Evolutionary conservation across 1,140 invertebrate genomes (phyloP), one percentile per base, ranked within the genome.

Genomic region (Samia ricini): DNA sequence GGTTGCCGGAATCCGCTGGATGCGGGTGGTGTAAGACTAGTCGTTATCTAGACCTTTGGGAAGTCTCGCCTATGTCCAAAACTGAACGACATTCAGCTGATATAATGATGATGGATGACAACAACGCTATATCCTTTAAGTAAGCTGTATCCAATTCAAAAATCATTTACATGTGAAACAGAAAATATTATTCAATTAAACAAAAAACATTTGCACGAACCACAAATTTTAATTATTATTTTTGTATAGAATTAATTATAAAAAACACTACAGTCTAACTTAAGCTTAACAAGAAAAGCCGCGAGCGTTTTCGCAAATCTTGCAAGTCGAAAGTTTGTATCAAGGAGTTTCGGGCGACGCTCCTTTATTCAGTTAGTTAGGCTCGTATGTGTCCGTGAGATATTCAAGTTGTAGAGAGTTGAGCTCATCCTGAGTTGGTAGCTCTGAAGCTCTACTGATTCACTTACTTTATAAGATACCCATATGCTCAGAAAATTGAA

Each of bases 311-410:
- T 81, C 72, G 74, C 78, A 85, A 85, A 80, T 81, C 81, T 83
- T 77, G 77, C 76, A 76, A 81, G 76, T 78, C 72, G 69, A 75
- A 83, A 84, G 77, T 86, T 85, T 84, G 79, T 84, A 83, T 79
- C 76, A 74, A 58, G 65, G 79, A 82, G 76, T 83, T 83, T 74
- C 67, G 66, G 69, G 63, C 66, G 72, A 71, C 70, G 64, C 69
- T 76, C 71, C 77, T 78, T 71, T 82, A 83, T 82, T 81, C 79
- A 81, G 81, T 85, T 85, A 81, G 78, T 81, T 79, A 75, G 75
- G 74, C 68, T 73, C 69, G 61, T 76, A 71, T 78, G 74, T 80
- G 74, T 77, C 56, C 63, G 60, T 65, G 21, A 62, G 63, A 69
- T 64, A 60, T 56, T 64, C 59, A 65, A 69, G 50, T 63, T 42